Evolutionary conservation across 2,113 vertebrate species (phyloP), one percentile per base, ranked within the genome.

Genomic region (Dipodomys stephensi): DNA sequence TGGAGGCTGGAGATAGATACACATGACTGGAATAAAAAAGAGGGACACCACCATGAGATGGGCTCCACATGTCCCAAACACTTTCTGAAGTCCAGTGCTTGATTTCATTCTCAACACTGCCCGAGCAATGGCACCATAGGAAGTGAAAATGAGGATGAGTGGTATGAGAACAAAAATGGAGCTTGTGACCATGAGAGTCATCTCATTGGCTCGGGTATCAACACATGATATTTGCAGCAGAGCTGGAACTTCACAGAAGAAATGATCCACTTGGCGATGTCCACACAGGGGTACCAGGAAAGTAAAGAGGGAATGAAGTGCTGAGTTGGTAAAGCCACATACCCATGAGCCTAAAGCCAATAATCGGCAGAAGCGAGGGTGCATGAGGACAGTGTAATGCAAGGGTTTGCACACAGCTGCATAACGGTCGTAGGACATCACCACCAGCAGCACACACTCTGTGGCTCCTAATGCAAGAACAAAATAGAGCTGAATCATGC

Each of bases 211-310:
- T 60, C 0, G 32, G 0, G 44, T 96, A 9, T 91, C 73, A 12
- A 49, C 67, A 28, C 88, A 96, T 0, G 92, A 85, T 9, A 96
- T 28, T 46, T 0, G 22, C 27, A 96, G 64, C n/a, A 95, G 65
- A 16, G 93, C 80, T n/a, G 93, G 91, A 49, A 96, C 93, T 90
- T 94, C 90, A 90, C 93, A 96, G 22, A 94, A 49, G 44, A 95
- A 88, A 27, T 93, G 88, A 35, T 93, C 86, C 32, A 96, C 46
- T 77, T 30, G 57, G 57, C 6, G 46, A 71, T 92, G 81, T n/a
- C 72, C 94, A 92, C 92, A 96, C 1, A 86, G 44, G 2, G 86
- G 89, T 7, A 92, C 69, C 64, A 67, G 78, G 18, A 90, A 82
- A 5, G 80, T 93, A 62, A 95, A 19, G 4, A 74, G 65, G 7